These are phyloP conservation scores for Sinocyclocheilus anophthalmus DNA, from an alignment of 2,113 vertebrate genomes.

Conservation along the genomic window DNA sequence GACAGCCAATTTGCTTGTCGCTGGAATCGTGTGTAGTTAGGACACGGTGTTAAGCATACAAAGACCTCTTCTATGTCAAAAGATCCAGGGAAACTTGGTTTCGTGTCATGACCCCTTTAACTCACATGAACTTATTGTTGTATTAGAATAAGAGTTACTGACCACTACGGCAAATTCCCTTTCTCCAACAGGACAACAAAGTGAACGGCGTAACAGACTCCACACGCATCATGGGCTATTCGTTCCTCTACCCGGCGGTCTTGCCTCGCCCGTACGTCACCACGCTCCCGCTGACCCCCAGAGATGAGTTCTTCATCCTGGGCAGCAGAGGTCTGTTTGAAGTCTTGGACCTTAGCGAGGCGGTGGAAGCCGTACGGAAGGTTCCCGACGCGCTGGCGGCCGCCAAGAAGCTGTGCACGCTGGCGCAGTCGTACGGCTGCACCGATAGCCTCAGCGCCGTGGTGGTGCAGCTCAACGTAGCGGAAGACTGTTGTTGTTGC, in stretches of 20 bases:
- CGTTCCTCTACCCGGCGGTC: conserved; percentile 94
- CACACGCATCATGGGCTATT: conserved; percentile 95
- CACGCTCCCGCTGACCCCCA: conserved; percentile 88
- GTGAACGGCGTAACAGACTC: conserved; percentile 97
- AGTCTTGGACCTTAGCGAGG: conserved; percentile 83
- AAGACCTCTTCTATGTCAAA: too few species aligned
- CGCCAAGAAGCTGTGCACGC: conserved; percentile 94
- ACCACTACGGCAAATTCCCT: not conserved
- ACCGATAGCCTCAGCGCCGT: conserved; percentile 92
- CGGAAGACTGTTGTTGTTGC: conserved; percentile 96
- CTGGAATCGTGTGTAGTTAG: too few species aligned
- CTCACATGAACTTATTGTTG: not conserved
- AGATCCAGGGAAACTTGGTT: too few species aligned
- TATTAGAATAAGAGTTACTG: not conserved
- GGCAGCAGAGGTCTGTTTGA: conserved; percentile 96
- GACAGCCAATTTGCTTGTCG: too few species aligned
- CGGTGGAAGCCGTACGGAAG: conserved; percentile 87
- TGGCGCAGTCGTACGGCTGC: conserved; percentile 96
- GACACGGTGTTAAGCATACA: too few species aligned
- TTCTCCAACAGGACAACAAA: conserved; percentile 88
- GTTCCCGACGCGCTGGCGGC: conserved; percentile 91
- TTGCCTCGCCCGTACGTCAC: conserved; percentile 92
- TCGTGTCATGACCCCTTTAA: not conserved
- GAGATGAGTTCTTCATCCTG: conserved; percentile 96
- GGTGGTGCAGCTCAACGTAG: conserved; percentile 93